Base-by-base conservation (phyloP, 2,113 vertebrate species). In the Coracopsis vasa region DNA sequence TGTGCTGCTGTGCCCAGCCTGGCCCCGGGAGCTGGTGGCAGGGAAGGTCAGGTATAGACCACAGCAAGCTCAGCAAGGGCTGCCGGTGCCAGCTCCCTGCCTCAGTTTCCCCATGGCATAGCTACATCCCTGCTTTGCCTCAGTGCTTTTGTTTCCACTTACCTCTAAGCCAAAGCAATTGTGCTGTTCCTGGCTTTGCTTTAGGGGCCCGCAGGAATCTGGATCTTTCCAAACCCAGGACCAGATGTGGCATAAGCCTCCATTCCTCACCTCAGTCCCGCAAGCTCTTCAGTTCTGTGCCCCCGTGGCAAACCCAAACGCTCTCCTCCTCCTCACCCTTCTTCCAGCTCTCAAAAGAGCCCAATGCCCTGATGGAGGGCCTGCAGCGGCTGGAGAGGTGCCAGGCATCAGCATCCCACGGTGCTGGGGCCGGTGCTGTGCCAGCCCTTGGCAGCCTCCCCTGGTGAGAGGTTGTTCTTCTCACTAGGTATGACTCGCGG, bases 41-140 rank as follows among this genome's bases (percentile, higher is more conserved):
- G 39, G 60, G 56, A 48, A 41, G 11, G n/a, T 11, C 23, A 7
- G 37, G 50, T 28, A 7, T 15, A 7, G 48, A 33, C 19, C 45
- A 7, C 23, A 9, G 31, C 2, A 4, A 44, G 23, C 41, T 67
- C 2, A 0, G 44, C 11, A 20, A 47, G 21, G 58, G 56, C 56
- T 35, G 56, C 56, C 6, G 13, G 13, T 89, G 62, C 60, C 84
- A 75, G 51, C 39, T 84, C 77, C 25, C 56, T 54, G 5, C 44
- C 51, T 60, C 61, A 35, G 82, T 82, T 82, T 60, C 62, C 47
- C 39, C 42, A 37, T 44, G 18, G 16, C 45, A 79, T 41, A 20
- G 18, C 29, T 66, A 27, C n/a, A 54, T 37, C 47, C 24, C 33
- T 18, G 9, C 23, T 75, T 50, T 74, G 28, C 47, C 80, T 21